Base-by-base conservation (phyloP, 2,113 vertebrate species). In the Malurus melanocephalus region DNA sequence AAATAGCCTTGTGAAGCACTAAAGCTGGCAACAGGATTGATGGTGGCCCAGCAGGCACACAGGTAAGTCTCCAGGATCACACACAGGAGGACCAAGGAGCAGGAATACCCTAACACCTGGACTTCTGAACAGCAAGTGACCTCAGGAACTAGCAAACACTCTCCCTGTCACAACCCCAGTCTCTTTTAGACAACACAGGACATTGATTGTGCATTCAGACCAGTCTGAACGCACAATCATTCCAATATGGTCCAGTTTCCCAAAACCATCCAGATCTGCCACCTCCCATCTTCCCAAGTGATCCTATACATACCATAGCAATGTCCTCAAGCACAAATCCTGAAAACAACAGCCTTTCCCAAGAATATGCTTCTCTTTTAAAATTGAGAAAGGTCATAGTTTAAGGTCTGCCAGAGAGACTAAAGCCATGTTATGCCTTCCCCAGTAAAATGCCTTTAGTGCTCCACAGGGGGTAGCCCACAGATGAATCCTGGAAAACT, bases 401-500 rank as follows among this genome's bases (percentile, higher is more conserved):
- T 43, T 64, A 11, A 62, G 52, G 28, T 26, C 59, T 92, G 82
- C 35, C 71, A 85, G 75, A 57, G 20, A 72, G 22, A 32, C 46
- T 48, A 49, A 68, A 91, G 24, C 15, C 32, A 61, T 5, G 10
- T 12, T 75, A 59, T 21, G 40, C 49, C 59, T 89, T 49, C 59
- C 10, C 9, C 75, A 53, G 9, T 24, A 27, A 87, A 55, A 68
- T 10, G 4, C 42, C 67, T 80, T 52, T 1, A 0, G 40, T n/a
- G 16, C n/a, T 78, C 33, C 69, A 51, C 12, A 62, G 19, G 35
- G 52, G 43, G 48, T 13, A 74, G 38, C 35, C 49, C 79, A 82
- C 40, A 80, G 46, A 62, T 11, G 13, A 85, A 80, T 46, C 56
- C 64, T 92, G 67, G 79, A 87, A 91, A 95, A 82, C 79, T 59